These are phyloP conservation scores for Acarapis woodi DNA, from an alignment of 1,140 invertebrate genomes.

Conservation along the genomic window DNA sequence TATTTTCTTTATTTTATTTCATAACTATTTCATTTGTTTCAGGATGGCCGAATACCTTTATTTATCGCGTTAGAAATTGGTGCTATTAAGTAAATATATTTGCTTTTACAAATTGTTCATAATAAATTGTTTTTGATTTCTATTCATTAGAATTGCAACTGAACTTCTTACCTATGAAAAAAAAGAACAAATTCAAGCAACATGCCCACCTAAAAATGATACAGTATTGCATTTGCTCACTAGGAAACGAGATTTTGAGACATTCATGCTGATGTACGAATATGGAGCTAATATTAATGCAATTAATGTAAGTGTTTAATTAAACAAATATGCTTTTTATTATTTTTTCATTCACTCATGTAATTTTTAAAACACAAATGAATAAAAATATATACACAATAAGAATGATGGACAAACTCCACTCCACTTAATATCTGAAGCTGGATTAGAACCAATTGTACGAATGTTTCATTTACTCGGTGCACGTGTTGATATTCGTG, in stretches of 20 bases:
- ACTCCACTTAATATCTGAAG: constrained; percentile 72
- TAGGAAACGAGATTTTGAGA: constrained; percentile 55
- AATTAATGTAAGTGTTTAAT: constrained; percentile 60
- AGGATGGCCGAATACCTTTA: constrained; percentile 74
- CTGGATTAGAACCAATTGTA: constrained; percentile 69
- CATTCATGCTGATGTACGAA: constrained; percentile 65
- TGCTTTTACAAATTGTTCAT: too few relatives aligned
- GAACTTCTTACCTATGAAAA: constrained; percentile 42
- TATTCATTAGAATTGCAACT: too few relatives aligned
- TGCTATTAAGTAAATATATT: constrained; percentile 70
- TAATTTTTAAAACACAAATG: too few relatives aligned
- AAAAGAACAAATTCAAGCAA: constrained; percentile 25
- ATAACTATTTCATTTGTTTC: too few relatives aligned
- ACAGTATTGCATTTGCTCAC: constrained; percentile 70
- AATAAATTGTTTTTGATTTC: too few relatives aligned
- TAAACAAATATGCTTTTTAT: too few relatives aligned
- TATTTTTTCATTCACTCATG: too few relatives aligned
- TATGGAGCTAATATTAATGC: constrained; percentile 68
- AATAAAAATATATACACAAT: background rate
- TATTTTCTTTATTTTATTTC: too few relatives aligned
- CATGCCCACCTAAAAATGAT: constrained; percentile 25
- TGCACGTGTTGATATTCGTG: constrained; percentile 69
- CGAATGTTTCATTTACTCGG: constrained; percentile 81
- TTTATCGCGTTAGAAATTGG: constrained; percentile 69
- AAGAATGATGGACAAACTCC: constrained; percentile 67